Base-by-base conservation (phyloP, 2,888 invertebrate genomes). In the Tenodera sinensis region DNA sequence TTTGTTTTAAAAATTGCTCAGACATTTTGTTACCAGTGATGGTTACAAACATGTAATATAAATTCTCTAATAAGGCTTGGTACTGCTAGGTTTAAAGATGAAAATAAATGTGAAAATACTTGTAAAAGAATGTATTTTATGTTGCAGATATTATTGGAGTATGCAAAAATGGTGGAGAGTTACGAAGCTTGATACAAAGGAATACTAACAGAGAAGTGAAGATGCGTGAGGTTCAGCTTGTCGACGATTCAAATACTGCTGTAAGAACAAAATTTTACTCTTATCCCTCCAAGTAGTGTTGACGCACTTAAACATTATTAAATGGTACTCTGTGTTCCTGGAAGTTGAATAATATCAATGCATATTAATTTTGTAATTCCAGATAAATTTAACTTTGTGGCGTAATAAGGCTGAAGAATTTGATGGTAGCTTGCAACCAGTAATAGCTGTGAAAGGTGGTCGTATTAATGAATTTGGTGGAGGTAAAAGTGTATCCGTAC, bases 361-460 rank as follows among this genome's bases (percentile, higher is more conserved):
- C 42, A 42, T 12, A 42, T 42, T 42, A 12, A 42, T 88, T 28
- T 91, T 89, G 28, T 83, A 25, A 42, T 89, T 92, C 42, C 92
- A 96, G 96, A 94, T 98, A 30, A 94, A 93, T n/a, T 92, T 99
- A 6, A 98, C 99, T 0, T 93, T 99, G 0, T 99, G 99, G 99
- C 98, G 98, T 4, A 95, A 94, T 71, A 96, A 97, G 92, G 99
- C 99, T 0, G 97, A 97, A 92, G 96, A 95, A 89, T 99, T 99
- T 93, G 96, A 97, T 92, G 96, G 95, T 0, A 94, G 94, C 88
- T 94, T 94, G 8, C 96, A 97, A 92, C 98, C 98, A 2, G 96
- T 99, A 0, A 92, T 99, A 71, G 96, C 97, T 28, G 95, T 97
- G 1, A 99, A 99, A 94, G 97, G 97, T 6, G 98, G 96, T 0